A percentile compares a stretch with the other conserved stretches of the same genome.
These are phyloP conservation scores for Rhagoletis pomonella DNA, from an alignment of 1,140 invertebrate genomes.

Conservation along the genomic window DNA sequence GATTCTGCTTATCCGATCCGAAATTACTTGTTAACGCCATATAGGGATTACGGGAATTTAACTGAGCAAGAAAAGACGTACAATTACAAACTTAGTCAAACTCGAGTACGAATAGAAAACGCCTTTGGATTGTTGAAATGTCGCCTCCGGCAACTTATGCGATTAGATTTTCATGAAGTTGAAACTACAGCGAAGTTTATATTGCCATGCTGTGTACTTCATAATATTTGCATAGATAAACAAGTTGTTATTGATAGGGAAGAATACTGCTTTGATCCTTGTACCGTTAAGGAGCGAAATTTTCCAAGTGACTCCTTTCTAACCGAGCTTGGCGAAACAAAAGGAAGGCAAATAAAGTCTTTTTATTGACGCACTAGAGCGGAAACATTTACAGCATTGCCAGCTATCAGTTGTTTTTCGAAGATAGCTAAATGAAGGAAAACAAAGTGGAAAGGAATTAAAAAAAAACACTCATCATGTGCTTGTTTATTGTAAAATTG, in stretches of 20 bases:
- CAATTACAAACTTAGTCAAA: slow-evolving; percentile 26
- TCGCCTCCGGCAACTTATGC: slow-evolving; percentile 20
- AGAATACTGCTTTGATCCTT: not conserved
- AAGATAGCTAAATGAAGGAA: too few species aligned
- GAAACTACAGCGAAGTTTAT: too few species aligned
- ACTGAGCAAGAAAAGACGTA: slow-evolving; percentile 23
- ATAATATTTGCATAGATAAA: too few species aligned
- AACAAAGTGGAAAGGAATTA: too few species aligned
- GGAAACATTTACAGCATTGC: too few species aligned
- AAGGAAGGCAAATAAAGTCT: slow-evolving; percentile 33
- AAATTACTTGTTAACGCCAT: slow-evolving; percentile 13
- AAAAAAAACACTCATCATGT: too few species aligned
- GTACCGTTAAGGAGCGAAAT: not conserved
- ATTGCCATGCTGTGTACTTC: too few species aligned
- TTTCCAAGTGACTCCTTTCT: not conserved
- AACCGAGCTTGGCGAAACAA: slow-evolving; percentile 19
- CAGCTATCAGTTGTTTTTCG: too few species aligned
- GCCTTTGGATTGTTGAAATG: slow-evolving; percentile 31
- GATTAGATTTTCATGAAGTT: too few species aligned
- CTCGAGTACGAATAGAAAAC: slow-evolving; percentile 15
- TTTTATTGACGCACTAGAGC: not conserved
- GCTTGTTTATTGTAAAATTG: too few species aligned
- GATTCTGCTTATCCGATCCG: slow-evolving; percentile 26
- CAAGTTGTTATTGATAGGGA: not conserved
- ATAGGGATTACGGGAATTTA: slow-evolving; percentile 25